A percentile compares a stretch with the other conserved stretches of the same genome.
Evolutionary conservation across 2,113 vertebrate species (phyloP).

Genomic region (Laterallus jamaicensis): DNA sequence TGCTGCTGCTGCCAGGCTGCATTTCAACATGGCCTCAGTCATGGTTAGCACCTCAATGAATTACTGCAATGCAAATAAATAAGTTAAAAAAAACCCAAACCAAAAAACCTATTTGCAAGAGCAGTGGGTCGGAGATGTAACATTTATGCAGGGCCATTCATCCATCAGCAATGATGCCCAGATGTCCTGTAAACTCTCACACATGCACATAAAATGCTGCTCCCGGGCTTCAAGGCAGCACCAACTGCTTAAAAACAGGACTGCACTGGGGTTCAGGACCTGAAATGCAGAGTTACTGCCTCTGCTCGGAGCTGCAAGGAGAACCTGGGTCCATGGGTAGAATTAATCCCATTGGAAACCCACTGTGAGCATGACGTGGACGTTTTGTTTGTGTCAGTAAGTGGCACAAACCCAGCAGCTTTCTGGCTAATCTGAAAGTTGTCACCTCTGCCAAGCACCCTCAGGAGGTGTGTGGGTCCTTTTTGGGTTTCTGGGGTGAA

Average conservation of each 20-base stretch:
- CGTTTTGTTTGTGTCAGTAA: background rate
- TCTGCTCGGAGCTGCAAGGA: background rate
- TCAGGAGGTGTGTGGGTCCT: background rate
- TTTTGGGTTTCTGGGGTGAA: background rate
- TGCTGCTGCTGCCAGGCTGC: background rate
- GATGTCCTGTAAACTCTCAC: background rate
- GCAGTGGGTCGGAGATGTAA: background rate
- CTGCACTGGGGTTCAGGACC: background rate
- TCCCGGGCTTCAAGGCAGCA: background rate
- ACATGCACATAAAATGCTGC: background rate
- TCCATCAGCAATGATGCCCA: background rate
- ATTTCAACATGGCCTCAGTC: background rate
- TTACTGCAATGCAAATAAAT: slow-evolving; percentile 28
- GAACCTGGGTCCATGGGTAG: background rate
- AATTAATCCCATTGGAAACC: background rate
- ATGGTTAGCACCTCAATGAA: background rate
- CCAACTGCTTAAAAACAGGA: background rate
- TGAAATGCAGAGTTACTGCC: background rate
- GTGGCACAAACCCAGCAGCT: background rate
- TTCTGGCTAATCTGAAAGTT: background rate
- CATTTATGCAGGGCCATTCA: background rate
- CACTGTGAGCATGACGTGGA: background rate
- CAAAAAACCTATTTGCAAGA: background rate
- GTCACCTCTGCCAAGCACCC: background rate
- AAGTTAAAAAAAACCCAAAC: background rate